phyloP scores from a whole-genome alignment of 2,888 invertebrate species.

The Octodonta nipae region DNA sequence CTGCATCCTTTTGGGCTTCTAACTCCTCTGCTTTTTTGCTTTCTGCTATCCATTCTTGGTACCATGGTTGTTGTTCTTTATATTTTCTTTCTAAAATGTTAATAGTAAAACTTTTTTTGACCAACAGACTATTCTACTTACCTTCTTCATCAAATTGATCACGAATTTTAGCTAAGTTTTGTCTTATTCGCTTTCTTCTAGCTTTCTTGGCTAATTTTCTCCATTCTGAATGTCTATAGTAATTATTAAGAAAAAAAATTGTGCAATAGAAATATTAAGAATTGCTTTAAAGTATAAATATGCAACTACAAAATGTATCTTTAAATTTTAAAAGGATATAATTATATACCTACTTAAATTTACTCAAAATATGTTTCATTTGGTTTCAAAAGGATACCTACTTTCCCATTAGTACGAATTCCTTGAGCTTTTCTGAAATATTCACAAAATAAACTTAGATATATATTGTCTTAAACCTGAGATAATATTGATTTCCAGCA shows the following conservation, averaged over 20 bases:
- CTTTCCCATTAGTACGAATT: conserved; percentile 31
- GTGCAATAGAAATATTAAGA: no score
- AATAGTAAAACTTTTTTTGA: conserved; percentile 2
- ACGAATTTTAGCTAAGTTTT: conserved; percentile 43
- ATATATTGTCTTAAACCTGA: no score
- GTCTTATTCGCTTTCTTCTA: conserved; percentile 54
- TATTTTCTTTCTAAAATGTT: conserved; percentile 28
- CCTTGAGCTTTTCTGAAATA: no score
- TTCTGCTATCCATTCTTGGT: conserved; percentile 41
- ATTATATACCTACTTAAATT: conserved; percentile 8
- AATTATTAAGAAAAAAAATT: conserved; percentile 34
- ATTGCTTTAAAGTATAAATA: no score
- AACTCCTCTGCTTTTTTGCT: conserved; percentile 43
- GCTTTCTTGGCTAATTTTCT: conserved; percentile 58
- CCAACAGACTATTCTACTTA: conserved; percentile 17
- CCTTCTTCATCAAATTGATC: conserved; percentile 37
- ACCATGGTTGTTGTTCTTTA: conserved; percentile 36
- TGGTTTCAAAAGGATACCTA: conserved; percentile 33
- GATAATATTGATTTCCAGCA: no score
- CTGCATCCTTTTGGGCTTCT: conserved; percentile 42
- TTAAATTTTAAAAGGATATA: conserved; percentile 24
- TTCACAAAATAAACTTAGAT: no score
- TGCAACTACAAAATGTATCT: no score
- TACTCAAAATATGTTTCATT: conserved; percentile 4
- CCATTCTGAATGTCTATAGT: conserved; percentile 53